Evolutionary conservation across 1,140 invertebrate species (phyloP).

Genomic region (Drosophila parabipectinata): DNA sequence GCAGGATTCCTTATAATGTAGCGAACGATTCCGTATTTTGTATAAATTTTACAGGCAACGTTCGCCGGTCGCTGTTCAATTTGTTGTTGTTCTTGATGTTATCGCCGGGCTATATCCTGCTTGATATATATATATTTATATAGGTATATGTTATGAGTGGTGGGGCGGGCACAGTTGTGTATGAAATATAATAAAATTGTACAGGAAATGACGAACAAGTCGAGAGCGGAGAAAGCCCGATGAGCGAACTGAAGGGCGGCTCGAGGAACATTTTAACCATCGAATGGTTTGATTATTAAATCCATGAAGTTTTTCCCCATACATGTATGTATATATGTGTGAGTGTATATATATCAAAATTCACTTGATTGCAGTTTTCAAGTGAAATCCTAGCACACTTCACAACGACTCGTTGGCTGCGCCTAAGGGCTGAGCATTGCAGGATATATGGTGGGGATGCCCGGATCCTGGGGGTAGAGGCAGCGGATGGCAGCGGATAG

Average conservation of each 20-base stretch:
- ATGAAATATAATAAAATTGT: slow-evolving; percentile 83
- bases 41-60: slow-evolving; percentile 48
- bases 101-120: slow-evolving; percentile 58
- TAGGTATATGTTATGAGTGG: neutral
- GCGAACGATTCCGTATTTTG: slow-evolving; percentile 58
- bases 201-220: slow-evolving; percentile 80
- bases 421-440: slow-evolving; percentile 69
- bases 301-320: slow-evolving; percentile 78
- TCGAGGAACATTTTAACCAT: slow-evolving; percentile 80
- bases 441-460: slow-evolving; percentile 16
- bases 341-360: slow-evolving; percentile 67
- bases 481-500: slow-evolving; percentile 2
- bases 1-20: slow-evolving; percentile 56
- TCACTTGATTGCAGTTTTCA: slow-evolving; percentile 83
- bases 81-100: slow-evolving; percentile 41
- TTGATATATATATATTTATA: slow-evolving; percentile 33
- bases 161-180: slow-evolving; percentile 41
- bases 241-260: slow-evolving; percentile 46
- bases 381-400: slow-evolving; percentile 81
- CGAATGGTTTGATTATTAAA: slow-evolving; percentile 82
- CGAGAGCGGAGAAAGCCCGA: slow-evolving; percentile 42
- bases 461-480: neutral
- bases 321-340: slow-evolving; percentile 22
- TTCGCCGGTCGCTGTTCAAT: slow-evolving; percentile 11
- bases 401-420: slow-evolving; percentile 62